These are phyloP conservation scores for Enteromius trimaculatus DNA, from an alignment of 2,797 vertebrate species.

Conservation along the genomic window DNA sequence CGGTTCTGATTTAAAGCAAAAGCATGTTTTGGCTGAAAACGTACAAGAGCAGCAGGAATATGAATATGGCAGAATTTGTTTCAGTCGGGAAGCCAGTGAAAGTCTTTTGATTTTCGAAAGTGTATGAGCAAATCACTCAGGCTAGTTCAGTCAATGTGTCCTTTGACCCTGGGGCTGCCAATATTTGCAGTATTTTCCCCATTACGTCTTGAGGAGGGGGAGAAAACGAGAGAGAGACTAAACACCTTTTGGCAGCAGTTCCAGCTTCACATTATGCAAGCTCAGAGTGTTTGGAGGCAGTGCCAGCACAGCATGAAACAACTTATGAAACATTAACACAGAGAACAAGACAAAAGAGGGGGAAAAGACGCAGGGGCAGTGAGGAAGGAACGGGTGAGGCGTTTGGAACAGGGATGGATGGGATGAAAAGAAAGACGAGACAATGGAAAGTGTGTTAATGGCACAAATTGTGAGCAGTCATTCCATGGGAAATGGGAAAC, in stretches of 20 bases:
- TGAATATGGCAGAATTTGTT: constrained; percentile 3
- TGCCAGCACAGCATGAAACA: constrained; percentile 31
- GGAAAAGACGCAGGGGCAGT: neutral
- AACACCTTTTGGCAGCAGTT: constrained; percentile 36
- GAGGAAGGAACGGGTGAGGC: constrained; percentile 22
- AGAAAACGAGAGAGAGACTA: constrained; percentile 19
- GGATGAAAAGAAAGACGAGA: constrained; percentile 1
- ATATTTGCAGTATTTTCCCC: neutral
- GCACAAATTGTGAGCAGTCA: constrained; percentile 29
- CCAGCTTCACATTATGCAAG: constrained; percentile 22
- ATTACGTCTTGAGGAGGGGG: constrained; percentile 4
- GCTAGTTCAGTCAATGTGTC: neutral
- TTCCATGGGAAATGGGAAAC: constrained; percentile 22
- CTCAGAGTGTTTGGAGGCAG: neutral
- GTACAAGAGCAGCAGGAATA: neutral
- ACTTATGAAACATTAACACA: constrained; percentile 37
- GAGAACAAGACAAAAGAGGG: constrained; percentile 11
- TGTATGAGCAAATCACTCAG: neutral
- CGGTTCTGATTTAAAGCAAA: constrained; percentile 11
- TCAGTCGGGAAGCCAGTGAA: neutral
- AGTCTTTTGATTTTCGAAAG: neutral
- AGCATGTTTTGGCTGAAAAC: neutral
- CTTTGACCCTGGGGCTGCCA: neutral
- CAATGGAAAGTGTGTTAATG: constrained; percentile 38
- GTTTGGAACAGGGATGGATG: constrained; percentile 16